Percentiles rank a stretch among this genome's conserved stretches.
phyloP scores from a whole-genome alignment of 2,888 invertebrate species.

The Endotricha flammealis region DNA sequence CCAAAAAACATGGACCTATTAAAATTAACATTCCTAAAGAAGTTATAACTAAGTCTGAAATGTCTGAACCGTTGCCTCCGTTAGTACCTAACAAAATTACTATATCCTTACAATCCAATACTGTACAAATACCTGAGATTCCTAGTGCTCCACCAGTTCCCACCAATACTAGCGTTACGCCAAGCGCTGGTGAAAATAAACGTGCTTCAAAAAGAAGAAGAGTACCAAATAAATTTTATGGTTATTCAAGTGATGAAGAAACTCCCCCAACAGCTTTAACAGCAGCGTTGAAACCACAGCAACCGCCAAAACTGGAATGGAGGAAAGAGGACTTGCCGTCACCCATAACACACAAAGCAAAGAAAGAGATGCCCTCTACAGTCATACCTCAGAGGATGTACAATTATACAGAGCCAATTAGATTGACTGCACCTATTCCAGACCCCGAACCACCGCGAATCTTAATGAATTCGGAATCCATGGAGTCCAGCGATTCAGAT shows the following conservation, averaged over 20 bases:
- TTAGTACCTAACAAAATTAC: conserved; percentile 66
- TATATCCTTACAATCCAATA: conserved; percentile 71
- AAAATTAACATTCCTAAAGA: conserved; percentile 81
- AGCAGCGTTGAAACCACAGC: conserved; percentile 76
- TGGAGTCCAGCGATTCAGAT: conserved; percentile 71
- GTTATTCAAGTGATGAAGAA: conserved; percentile 92
- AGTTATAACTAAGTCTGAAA: conserved; percentile 50
- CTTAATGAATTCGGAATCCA: conserved; percentile 66
- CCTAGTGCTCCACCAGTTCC: conserved; percentile 30
- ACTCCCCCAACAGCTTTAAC: conserved; percentile 60
- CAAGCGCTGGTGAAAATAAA: conserved; percentile 78
- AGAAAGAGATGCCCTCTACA: conserved; percentile 69
- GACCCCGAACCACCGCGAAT: conserved; percentile 68
- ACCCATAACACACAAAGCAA: conserved; percentile 66
- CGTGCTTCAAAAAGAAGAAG: conserved; percentile 88
- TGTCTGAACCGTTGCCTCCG: conserved; percentile 34
- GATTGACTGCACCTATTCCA: conserved; percentile 66
- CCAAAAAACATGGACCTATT: conserved; percentile 69
- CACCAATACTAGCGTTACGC: conserved; percentile 24
- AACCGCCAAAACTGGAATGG: conserved; percentile 84
- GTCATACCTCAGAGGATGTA: conserved; percentile 53
- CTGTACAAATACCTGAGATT: conserved; percentile 65
- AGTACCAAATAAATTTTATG: conserved; percentile 91
- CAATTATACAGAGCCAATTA: conserved; percentile 68
- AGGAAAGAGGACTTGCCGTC: conserved; percentile 84